Conservation (phyloP, 2,797 vertebrate genomes). For the Falco peregrinus region DNA sequence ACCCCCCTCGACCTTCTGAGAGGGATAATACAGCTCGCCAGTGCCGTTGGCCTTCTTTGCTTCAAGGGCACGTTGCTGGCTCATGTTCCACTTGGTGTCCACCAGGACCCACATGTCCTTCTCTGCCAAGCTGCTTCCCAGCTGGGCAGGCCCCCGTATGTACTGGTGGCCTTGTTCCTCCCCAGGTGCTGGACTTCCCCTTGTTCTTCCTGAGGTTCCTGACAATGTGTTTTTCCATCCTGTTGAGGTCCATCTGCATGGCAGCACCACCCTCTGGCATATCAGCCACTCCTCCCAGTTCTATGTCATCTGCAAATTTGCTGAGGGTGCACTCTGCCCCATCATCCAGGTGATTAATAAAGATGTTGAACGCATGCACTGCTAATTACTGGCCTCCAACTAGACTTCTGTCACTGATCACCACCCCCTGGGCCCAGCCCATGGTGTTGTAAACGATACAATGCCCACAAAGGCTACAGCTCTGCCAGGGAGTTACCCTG, state of each 20-base stretch:
- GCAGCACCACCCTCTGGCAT: background rate
- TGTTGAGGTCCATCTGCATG: background rate
- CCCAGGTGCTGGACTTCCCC: background rate
- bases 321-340: background rate
- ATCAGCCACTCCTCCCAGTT: background rate
- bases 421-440: background rate
- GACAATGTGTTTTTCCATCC: background rate
- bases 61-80: rapidly evolving
- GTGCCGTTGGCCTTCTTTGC: background rate
- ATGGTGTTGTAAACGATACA: background rate
- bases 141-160: background rate
- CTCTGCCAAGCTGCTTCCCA: background rate
- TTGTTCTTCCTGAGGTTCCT: background rate
- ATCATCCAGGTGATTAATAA: background rate
- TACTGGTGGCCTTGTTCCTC: background rate
- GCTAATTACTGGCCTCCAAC: background rate
- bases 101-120: background rate
- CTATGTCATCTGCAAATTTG: background rate
- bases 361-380: background rate
- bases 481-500: background rate
- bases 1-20: background rate
- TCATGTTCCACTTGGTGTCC: background rate
- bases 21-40: background rate
- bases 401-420: background rate
- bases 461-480: background rate